Percentiles rank a stretch among this genome's conserved stretches.
Evolutionary conservation across 2,113 vertebrate genomes (phyloP).

Genomic region (Thamnophis sirtalis): DNA sequence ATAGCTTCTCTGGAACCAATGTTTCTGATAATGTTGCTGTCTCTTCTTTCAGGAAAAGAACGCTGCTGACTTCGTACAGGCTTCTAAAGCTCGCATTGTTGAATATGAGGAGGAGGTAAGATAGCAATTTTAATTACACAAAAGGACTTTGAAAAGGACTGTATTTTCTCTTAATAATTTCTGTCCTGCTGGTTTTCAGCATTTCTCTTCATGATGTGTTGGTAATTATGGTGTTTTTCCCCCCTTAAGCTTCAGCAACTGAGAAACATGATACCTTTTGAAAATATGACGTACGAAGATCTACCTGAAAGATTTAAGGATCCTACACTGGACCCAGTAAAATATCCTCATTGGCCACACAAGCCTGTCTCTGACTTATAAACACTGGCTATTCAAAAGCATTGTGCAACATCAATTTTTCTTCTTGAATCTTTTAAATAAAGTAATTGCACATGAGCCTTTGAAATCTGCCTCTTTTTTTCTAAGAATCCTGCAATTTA

Average conservation of each 20-base stretch:
- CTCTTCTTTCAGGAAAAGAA: constrained; percentile 71
- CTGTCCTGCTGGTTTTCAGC: background rate
- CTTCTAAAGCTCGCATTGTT: constrained; percentile 78
- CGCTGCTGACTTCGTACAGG: constrained; percentile 70
- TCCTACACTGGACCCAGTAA: constrained; percentile 84
- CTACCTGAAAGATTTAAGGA: constrained; percentile 82
- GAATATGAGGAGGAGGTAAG: constrained; percentile 80
- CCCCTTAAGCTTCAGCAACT: constrained; percentile 79
- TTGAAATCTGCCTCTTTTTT: background rate
- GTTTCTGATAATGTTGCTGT: background rate
- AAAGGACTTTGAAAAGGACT: background rate
- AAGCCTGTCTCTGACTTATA: constrained; percentile 83
- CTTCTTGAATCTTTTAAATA: constrained; percentile 52
- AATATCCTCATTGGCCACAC: constrained; percentile 89
- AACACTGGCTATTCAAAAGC: constrained; percentile 36
- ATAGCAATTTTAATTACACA: background rate
- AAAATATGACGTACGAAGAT: constrained; percentile 91
- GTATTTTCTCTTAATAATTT: background rate
- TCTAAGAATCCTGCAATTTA: background rate
- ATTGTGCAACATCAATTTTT: background rate
- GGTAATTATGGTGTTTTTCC: background rate
- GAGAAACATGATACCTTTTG: constrained; percentile 88
- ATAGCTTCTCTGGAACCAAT: background rate
- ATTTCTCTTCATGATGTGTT: background rate
- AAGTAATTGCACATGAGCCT: constrained; percentile 22